phyloP scores from a whole-genome alignment of 2,113 vertebrate species.

The Odontophorus gujanensis region DNA sequence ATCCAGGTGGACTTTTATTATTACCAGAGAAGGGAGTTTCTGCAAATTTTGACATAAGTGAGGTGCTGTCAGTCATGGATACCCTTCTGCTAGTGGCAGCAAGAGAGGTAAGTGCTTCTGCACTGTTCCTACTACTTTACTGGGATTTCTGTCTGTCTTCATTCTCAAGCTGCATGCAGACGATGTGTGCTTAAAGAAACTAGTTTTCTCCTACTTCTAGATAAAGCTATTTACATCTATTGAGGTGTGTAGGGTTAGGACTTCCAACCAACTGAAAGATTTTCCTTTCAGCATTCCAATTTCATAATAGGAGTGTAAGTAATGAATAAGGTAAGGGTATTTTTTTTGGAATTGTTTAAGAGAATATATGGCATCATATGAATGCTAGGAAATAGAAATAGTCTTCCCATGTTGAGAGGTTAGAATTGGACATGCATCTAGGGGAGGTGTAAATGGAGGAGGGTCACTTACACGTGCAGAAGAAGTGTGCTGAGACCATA shows the following conservation, averaged over 20 bases:
- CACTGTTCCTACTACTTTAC: background rate
- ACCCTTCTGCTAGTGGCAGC: conserved; percentile 88
- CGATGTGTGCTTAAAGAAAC: background rate
- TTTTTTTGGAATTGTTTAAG: background rate
- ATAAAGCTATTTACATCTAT: background rate
- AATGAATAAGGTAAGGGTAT: background rate
- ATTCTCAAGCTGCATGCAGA: background rate
- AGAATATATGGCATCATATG: background rate
- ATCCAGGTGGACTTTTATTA: conserved; percentile 91
- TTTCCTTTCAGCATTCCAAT: background rate
- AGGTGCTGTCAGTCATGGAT: conserved; percentile 90
- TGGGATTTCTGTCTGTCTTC: background rate
- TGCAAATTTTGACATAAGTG: conserved; percentile 82
- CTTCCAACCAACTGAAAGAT: background rate
- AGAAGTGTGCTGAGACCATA: background rate
- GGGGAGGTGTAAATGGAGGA: conserved; percentile 4
- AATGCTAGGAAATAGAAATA: background rate
- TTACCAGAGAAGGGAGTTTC: conserved; percentile 89
- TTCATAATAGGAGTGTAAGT: background rate
- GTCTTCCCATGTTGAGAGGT: background rate
- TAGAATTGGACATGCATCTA: background rate
- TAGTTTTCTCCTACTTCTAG: background rate
- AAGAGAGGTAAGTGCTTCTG: conserved; percentile 83
- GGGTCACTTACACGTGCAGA: background rate
- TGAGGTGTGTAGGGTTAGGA: background rate